Evolutionary conservation across 2,888 invertebrate genomes (phyloP).

Genomic region (Onthophagus sagittarius): DNA sequence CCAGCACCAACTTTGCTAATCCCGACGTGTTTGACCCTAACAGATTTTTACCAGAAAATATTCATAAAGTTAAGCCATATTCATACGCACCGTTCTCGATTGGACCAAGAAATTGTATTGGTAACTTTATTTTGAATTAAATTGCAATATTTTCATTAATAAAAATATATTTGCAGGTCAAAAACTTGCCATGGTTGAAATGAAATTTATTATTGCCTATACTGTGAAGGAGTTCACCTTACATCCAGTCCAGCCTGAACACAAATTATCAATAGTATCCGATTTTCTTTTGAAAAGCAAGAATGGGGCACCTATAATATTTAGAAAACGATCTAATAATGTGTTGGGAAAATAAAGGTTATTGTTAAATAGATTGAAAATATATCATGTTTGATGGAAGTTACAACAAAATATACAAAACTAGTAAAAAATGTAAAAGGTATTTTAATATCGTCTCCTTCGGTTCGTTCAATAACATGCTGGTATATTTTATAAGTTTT

Average conservation of each 20-base stretch:
- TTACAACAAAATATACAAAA: too few species aligned
- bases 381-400: too few species aligned
- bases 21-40: neutral
- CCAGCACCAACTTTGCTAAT: neutral
- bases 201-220: neutral
- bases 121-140: neutral
- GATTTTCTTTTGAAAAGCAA: neutral
- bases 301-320: slow-evolving; percentile 1
- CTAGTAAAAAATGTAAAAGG: too few species aligned
- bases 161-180: neutral
- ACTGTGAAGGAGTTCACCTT: neutral
- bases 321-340: neutral
- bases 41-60: neutral
- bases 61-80: neutral
- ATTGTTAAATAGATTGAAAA: too few species aligned
- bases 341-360: too few species aligned
- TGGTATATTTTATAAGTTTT: too few species aligned
- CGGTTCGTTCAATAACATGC: too few species aligned
- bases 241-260: neutral
- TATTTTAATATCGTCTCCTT: too few species aligned
- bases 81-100: slow-evolving; percentile 5
- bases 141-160: neutral
- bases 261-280: neutral
- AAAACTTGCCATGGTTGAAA: neutral
- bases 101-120: slow-evolving; percentile 3